Evolutionary conservation across 2,797 vertebrate species (phyloP).

Genomic region (Parauchenoglanis ngamensis): DNA sequence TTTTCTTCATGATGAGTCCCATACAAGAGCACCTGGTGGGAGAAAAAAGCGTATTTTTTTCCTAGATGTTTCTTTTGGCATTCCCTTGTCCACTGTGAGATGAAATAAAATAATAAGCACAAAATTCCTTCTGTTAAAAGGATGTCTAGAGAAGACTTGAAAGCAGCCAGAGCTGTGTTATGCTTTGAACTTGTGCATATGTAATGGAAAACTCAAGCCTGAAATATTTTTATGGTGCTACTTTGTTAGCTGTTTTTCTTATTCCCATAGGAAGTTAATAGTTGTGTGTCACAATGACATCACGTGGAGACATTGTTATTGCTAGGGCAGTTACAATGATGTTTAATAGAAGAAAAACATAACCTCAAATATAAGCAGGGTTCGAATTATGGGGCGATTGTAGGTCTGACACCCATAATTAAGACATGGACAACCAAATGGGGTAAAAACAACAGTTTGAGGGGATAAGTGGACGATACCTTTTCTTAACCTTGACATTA

Average conservation of each 20-base stretch:
- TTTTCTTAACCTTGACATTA: too few relatives aligned
- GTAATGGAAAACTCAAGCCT: background rate
- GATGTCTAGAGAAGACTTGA: constrained; percentile 20
- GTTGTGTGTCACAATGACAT: background rate
- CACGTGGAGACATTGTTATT: background rate
- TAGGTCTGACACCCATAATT: too few relatives aligned
- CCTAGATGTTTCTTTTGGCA: constrained; percentile 25
- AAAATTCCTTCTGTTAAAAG: constrained; percentile 27
- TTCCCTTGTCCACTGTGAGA: constrained; percentile 35
- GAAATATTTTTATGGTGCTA: too few relatives aligned
- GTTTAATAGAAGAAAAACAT: background rate
- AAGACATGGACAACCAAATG: too few relatives aligned
- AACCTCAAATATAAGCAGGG: too few relatives aligned
- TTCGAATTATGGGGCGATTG: too few relatives aligned
- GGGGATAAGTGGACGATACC: too few relatives aligned
- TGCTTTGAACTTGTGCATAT: constrained; percentile 41
- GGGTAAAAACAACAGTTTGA: too few relatives aligned
- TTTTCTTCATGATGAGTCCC: background rate
- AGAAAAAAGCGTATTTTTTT: constrained; percentile 4
- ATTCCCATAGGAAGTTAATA: background rate
- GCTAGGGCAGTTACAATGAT: background rate
- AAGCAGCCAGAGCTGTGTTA: background rate
- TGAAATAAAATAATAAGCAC: constrained; percentile 17
- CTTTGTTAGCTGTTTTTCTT: background rate
- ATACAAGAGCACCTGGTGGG: background rate